Percentiles rank a stretch among this genome's conserved stretches.
Evolutionary conservation across 1,140 invertebrate species (phyloP).

Genomic region (Vollenhovia emeryi): DNA sequence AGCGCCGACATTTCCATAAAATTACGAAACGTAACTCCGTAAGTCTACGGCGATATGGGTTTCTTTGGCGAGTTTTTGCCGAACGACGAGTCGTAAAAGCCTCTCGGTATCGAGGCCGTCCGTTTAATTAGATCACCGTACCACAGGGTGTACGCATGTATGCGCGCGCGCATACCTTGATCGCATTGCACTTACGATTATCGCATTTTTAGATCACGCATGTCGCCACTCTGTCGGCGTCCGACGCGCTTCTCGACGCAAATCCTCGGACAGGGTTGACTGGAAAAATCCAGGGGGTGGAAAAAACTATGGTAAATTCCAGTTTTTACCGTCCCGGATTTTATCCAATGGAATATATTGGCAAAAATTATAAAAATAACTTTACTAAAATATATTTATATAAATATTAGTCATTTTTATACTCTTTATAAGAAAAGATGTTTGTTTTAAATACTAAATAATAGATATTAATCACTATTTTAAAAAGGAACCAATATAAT

Average conservation of each 20-base stretch:
- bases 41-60: background rate
- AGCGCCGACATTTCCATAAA: conserved; percentile 22
- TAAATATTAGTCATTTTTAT: no score
- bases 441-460: no score
- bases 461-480: no score
- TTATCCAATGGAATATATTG: no score
- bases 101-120: conserved; percentile 23
- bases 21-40: background rate
- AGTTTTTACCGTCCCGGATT: no score
- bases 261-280: no score
- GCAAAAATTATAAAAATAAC: no score
- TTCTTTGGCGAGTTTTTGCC: background rate
- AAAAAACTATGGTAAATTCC: no score
- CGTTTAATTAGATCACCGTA: conserved; percentile 58
- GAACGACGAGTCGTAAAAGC: background rate
- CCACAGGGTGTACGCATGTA: background rate
- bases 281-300: no score
- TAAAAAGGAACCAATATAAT: no score
- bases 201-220: conserved; percentile 48
- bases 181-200: conserved; percentile 18
- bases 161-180: background rate
- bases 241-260: conserved; percentile 38
- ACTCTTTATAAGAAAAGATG: no score
- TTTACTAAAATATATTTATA: no score
- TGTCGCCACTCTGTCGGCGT: background rate